phyloP scores from a whole-genome alignment of 2,113 vertebrate species.

The Bucco capensis region DNA sequence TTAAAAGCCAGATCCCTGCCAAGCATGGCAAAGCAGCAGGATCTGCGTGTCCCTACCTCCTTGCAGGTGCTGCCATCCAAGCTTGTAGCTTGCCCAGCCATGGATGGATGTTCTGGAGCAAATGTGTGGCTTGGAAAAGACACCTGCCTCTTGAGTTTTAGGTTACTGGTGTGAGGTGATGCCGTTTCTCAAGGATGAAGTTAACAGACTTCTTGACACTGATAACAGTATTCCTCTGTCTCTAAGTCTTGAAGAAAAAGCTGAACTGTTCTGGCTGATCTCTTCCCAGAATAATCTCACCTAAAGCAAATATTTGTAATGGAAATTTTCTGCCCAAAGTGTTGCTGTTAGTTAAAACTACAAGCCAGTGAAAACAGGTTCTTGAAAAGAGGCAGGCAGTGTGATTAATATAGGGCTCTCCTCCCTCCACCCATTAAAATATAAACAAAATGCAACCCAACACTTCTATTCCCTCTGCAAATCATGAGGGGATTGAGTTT shows the following conservation, averaged over 20 bases:
- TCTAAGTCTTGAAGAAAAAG: neutral
- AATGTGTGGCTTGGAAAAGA: rapidly evolving
- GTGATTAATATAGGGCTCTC: neutral
- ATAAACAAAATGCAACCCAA: constrained; percentile 16
- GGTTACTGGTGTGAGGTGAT: neutral
- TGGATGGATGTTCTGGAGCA: neutral
- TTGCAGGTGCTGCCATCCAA: rapidly evolving
- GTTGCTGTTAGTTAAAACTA: constrained; percentile 3
- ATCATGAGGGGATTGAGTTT: neutral
- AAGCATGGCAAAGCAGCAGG: neutral
- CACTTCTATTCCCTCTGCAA: neutral
- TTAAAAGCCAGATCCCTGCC: neutral
- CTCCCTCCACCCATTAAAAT: neutral
- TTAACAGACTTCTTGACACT: neutral
- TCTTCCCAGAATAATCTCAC: neutral
- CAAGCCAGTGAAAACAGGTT: neutral
- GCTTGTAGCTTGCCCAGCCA: neutral
- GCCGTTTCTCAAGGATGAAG: neutral
- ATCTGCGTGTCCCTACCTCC: neutral
- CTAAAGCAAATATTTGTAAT: constrained; percentile 2
- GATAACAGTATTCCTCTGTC: neutral
- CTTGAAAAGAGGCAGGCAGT: neutral
- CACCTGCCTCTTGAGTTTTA: neutral
- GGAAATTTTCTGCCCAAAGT: neutral
- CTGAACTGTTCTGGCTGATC: neutral